Conservation (phyloP, 1,140 invertebrate species). For the Calliphora vicina region DNA sequence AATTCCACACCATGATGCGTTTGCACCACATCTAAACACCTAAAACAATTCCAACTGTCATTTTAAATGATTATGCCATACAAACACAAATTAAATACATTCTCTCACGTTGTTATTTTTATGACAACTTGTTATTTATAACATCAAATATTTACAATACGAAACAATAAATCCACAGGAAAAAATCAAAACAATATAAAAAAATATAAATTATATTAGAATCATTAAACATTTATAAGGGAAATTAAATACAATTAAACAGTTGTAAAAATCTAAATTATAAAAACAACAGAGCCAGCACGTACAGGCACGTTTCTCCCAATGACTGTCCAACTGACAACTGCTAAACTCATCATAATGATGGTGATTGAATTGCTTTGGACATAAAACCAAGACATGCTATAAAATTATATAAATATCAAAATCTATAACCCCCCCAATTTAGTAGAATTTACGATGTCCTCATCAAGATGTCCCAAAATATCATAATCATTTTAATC, state of each 20-base stretch:
- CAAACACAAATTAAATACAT: not conserved
- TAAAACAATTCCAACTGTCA: too few species aligned
- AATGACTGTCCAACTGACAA: too few species aligned
- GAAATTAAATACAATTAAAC: conserved; percentile 28
- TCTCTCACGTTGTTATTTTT: not conserved
- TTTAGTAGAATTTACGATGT: not conserved
- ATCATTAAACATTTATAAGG: not conserved
- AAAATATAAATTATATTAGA: not conserved
- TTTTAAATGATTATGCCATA: too few species aligned
- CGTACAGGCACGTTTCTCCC: not conserved
- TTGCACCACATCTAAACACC: too few species aligned
- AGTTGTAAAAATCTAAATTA: not conserved
- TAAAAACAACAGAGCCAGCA: not conserved
- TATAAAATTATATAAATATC: not conserved
- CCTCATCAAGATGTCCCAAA: not conserved
- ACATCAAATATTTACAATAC: not conserved
- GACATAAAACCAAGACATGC: not conserved
- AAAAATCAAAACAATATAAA: not conserved
- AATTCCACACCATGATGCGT: too few species aligned
- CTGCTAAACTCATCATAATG: not conserved
- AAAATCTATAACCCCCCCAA: not conserved
- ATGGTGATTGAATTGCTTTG: not conserved
- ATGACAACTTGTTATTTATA: not conserved
- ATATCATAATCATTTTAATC: not conserved
- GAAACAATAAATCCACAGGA: conserved; percentile 20